These are phyloP conservation scores for Holothuria leucospilota DNA, from an alignment of 53 echinoderm and acorn worm genomes.

Conservation along the genomic window DNA sequence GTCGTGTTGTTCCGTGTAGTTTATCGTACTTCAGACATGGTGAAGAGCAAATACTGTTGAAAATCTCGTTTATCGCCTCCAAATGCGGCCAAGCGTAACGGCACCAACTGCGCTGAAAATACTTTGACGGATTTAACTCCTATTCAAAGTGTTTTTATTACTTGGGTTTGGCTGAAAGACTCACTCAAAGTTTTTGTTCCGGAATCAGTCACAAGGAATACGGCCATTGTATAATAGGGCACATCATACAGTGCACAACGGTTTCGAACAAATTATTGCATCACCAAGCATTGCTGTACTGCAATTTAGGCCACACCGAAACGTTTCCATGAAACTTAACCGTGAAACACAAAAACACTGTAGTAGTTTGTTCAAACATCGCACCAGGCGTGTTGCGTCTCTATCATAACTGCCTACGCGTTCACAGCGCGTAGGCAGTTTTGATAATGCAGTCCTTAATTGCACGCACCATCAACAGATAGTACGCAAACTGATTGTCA, in stretches of 20 bases:
- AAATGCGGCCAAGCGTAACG: conserved; percentile 28
- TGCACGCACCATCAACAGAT: too few species aligned
- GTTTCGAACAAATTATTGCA: not conserved
- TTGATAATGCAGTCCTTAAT: too few species aligned
- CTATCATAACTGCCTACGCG: too few species aligned
- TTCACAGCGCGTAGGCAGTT: too few species aligned
- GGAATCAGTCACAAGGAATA: too few species aligned
- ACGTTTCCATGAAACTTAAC: too few species aligned
- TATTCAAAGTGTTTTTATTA: conserved; percentile 2
- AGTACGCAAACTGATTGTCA: too few species aligned
- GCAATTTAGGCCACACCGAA: too few species aligned
- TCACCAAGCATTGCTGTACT: not conserved
- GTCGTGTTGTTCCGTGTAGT: not conserved
- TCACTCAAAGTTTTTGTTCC: not conserved
- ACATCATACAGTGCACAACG: not conserved
- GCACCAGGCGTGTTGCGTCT: too few species aligned
- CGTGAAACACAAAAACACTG: too few species aligned
- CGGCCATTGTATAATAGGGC: not conserved
- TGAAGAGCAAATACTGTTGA: not conserved
- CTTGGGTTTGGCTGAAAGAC: not conserved
- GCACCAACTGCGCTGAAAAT: not conserved
- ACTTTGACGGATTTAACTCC: conserved; percentile 28
- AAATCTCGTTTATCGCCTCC: conserved; percentile 8
- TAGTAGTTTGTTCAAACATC: too few species aligned
- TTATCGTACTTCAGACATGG: conserved; percentile 24